Conservation (phyloP, 2,888 invertebrate species). For the Achlya flavicornis region DNA sequence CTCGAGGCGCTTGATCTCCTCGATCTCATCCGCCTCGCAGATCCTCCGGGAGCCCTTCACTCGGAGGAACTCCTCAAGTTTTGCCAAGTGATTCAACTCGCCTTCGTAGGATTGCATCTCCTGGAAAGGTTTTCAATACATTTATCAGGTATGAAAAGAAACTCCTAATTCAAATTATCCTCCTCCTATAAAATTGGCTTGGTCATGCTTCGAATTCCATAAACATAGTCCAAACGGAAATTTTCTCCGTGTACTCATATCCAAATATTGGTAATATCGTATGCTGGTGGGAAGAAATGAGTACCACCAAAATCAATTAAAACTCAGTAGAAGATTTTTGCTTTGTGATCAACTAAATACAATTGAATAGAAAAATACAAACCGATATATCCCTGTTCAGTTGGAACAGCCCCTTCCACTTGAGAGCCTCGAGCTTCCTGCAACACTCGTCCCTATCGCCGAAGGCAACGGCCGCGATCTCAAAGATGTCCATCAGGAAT, state of each 20-base stretch:
- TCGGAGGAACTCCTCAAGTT: conserved; percentile 92
- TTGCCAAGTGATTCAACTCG: conserved; percentile 92
- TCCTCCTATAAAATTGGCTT: too few species aligned
- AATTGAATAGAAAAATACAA: too few species aligned
- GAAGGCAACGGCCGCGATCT: conserved; percentile 93
- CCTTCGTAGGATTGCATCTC: conserved; percentile 95
- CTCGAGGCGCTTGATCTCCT: conserved; percentile 86
- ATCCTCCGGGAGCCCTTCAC: conserved; percentile 92
- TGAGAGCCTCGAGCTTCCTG: conserved; percentile 90
- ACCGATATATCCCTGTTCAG: conserved; percentile 85
- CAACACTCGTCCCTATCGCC: conserved; percentile 92
- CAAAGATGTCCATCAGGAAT: conserved; percentile 93
- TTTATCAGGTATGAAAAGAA: neutral
- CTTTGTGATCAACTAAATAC: too few species aligned
- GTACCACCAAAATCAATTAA: too few species aligned
- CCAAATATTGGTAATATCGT: too few species aligned
- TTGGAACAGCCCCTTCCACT: conserved; percentile 88
- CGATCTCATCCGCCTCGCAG: conserved; percentile 89
- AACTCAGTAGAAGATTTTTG: too few species aligned
- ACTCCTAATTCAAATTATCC: too few species aligned
- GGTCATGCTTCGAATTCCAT: too few species aligned
- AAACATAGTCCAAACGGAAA: too few species aligned
- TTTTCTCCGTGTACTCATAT: too few species aligned
- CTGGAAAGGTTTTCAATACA: conserved; percentile 44
- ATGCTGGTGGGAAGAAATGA: too few species aligned